phyloP scores from a whole-genome alignment of 2,888 invertebrate species.

The Tetramorium bicarinatum region DNA sequence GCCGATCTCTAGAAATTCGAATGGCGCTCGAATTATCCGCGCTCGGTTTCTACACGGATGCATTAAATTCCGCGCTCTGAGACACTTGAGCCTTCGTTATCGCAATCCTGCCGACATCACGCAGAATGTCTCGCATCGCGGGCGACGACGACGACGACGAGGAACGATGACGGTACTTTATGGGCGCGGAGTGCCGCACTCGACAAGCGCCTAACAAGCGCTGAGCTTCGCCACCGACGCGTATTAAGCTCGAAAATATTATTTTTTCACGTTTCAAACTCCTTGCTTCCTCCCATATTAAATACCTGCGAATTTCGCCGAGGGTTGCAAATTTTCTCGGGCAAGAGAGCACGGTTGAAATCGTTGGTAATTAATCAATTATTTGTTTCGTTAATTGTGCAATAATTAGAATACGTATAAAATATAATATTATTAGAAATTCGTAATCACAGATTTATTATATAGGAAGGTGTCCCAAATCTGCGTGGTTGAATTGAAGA shows the following conservation, averaged over 20 bases:
- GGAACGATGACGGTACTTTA: constrained; percentile 79
- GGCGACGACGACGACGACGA: constrained; percentile 49
- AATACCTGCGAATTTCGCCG: not conserved
- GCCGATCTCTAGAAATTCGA: constrained; percentile 51
- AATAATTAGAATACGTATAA: not conserved
- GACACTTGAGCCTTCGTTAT: constrained; percentile 67
- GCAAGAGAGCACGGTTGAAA: not conserved
- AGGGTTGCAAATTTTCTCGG: not conserved
- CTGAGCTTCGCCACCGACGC: constrained; percentile 74
- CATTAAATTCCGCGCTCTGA: constrained; percentile 76
- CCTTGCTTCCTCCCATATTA: not conserved
- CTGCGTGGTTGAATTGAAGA: no score
- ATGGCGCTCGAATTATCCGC: constrained; percentile 65
- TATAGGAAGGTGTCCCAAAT: not conserved
- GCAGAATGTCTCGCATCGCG: constrained; percentile 67
- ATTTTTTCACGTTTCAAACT: constrained; percentile 17
- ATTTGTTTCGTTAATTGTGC: not conserved
- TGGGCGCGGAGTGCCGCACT: constrained; percentile 81
- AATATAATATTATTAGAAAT: not conserved
- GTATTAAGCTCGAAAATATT: constrained; percentile 70
- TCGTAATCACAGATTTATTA: not conserved
- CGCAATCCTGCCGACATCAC: constrained; percentile 59
- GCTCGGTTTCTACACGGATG: constrained; percentile 70
- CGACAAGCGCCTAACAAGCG: constrained; percentile 77
- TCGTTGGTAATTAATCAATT: not conserved